A percentile compares a stretch with the other conserved stretches of the same genome.
These are phyloP conservation scores for Pocillopora verrucosa DNA, from an alignment of 64 coral and sea anemone species.

Conservation along the genomic window DNA sequence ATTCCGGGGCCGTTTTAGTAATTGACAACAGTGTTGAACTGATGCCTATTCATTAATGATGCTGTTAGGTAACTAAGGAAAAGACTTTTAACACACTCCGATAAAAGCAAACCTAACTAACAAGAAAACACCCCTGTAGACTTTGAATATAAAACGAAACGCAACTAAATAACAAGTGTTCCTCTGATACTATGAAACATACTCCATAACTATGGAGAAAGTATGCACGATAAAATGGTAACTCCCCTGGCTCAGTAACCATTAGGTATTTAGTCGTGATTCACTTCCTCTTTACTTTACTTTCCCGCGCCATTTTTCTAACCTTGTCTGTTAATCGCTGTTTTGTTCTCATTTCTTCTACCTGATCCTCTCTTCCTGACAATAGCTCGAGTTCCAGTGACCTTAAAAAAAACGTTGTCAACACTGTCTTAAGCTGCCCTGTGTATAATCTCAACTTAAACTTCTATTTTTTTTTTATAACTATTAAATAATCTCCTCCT, in stretches of 20 bases:
- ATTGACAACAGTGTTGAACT: constrained; percentile 1
- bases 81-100: constrained; percentile 20
- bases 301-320: constrained; percentile 13
- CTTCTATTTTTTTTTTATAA: constrained; percentile 38
- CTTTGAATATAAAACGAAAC: too few relatives aligned
- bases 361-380: constrained; percentile 53
- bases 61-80: constrained; percentile 16
- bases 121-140: too few relatives aligned
- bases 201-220: too few relatives aligned
- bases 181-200: too few relatives aligned
- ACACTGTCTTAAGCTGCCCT: constrained; percentile 32
- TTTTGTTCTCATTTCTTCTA: constrained; percentile 60
- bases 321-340: constrained; percentile 45
- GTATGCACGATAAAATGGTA: too few relatives aligned
- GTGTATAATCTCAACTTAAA: constrained; percentile 45
- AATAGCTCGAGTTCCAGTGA: constrained; percentile 48
- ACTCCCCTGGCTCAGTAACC: too few relatives aligned
- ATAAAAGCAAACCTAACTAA: too few relatives aligned
- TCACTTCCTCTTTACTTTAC: constrained; percentile 13
- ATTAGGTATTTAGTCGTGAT: constrained; percentile 15
- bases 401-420: constrained; percentile 56
- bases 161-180: too few relatives aligned
- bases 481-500: constrained; percentile 29
- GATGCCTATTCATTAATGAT: background rate
- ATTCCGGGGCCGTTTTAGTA: constrained; percentile 1